A percentile compares a stretch with the other conserved stretches of the same genome.
These are phyloP conservation scores for Archivesica marissinica DNA, from an alignment of 1,140 invertebrate genomes.

Conservation along the genomic window DNA sequence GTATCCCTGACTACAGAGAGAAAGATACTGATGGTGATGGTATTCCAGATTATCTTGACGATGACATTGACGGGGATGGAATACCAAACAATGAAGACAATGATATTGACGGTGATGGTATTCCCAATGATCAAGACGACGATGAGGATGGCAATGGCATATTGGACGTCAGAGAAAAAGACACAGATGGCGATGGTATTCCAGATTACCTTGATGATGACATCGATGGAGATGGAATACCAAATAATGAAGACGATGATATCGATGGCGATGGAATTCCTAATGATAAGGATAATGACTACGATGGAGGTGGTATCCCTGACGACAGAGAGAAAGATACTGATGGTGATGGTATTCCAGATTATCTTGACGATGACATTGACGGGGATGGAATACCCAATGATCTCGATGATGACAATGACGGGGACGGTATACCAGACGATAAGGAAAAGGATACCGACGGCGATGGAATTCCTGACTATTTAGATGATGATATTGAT, in stretches of 20 bases:
- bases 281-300: conserved; percentile 73
- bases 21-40: conserved; percentile 74
- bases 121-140: conserved; percentile 70
- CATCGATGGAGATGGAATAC: conserved; percentile 76
- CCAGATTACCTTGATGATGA: conserved; percentile 74
- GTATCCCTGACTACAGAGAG: conserved; percentile 73
- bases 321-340: conserved; percentile 73
- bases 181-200: conserved; percentile 78
- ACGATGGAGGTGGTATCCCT: conserved; percentile 74
- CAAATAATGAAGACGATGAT: conserved; percentile 77
- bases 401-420: conserved; percentile 63
- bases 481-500: conserved; percentile 69
- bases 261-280: conserved; percentile 79
- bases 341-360: conserved; percentile 72
- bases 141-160: conserved; percentile 77
- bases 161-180: conserved; percentile 72
- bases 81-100: conserved; percentile 73
- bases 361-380: conserved; percentile 44
- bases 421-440: conserved; percentile 76
- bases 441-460: conserved; percentile 69
- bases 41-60: conserved; percentile 69
- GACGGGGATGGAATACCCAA: conserved; percentile 69
- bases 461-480: conserved; percentile 69
- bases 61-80: conserved; percentile 76
- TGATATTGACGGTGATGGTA: conserved; percentile 77